Evolutionary conservation across 2,888 invertebrate species (phyloP), one percentile per base, ranked within the genome.

Genomic region (Heliconius ethilla): DNA sequence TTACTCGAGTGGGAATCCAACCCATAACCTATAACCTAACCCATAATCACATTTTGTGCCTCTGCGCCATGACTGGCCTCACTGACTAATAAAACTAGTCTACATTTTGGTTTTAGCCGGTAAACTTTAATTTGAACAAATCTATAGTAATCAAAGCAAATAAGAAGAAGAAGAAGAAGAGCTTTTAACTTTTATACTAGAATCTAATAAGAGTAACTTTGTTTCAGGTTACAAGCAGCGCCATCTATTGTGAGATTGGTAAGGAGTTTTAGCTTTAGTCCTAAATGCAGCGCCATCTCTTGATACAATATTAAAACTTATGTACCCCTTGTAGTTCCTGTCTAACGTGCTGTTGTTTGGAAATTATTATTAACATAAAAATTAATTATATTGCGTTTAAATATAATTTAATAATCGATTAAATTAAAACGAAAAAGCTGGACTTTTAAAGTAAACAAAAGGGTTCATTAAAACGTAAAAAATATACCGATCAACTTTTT

Each of bases 161-260:
- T 69, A 25, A 40, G 25, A 69, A n/a, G n/a, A n/a, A n/a, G n/a
- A n/a, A n/a, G n/a, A n/a, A n/a, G n/a, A n/a, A 69, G 1, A 40
- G 7, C 40, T 0, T 2, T 22, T 67, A 67, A 67, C 13, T 59
- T 37, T n/a, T 13, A 25, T 1, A 59, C 10, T 25, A 11, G 25
- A 59, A 74, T 82, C 82, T 78, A 55, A 81, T 78, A 75, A 78
- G 81, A 82, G 69, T 73, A 37, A 22, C 75, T 75, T 70, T 65
- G 63, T 78, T 79, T 27, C 81, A 82, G 80, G 63, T 72, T 51
- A 9, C 76, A 15, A n/a, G 15, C 77, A 85, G 80, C 89, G 89
- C 88, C 90, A 90, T 89, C 90, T 90, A 59, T 84, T 63, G 83
- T 22, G 10, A 11, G 13, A 18, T n/a, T 13, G 45, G 81, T 82